A percentile compares a stretch with the other conserved stretches of the same genome.
phyloP scores from a whole-genome alignment of 2,797 vertebrate genomes.

The Sebastes oblongus region DNA sequence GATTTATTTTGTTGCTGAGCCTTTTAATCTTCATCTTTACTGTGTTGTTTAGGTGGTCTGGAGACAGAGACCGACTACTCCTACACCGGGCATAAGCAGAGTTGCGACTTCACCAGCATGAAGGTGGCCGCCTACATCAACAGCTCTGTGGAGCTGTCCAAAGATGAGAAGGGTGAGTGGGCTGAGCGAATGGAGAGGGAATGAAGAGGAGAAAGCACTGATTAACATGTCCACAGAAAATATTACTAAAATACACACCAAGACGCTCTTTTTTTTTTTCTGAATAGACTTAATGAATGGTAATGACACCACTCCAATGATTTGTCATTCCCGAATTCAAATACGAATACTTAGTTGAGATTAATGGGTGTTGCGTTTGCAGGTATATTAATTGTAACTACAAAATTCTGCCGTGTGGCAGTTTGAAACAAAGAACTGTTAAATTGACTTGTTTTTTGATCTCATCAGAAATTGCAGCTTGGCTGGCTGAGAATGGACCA shows the following conservation, averaged over 20 bases:
- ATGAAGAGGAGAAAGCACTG: background rate
- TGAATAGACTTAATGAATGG: background rate
- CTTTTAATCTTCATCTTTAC: background rate
- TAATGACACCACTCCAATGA: background rate
- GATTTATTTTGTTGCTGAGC: background rate
- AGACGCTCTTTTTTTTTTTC: background rate
- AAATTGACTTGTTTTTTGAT: background rate
- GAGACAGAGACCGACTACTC: slow-evolving; percentile 89
- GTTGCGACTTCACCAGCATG: slow-evolving; percentile 81
- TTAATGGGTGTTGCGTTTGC: background rate
- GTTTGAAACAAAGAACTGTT: background rate
- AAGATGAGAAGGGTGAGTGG: slow-evolving; percentile 85
- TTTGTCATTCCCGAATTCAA: background rate
- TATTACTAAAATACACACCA: background rate
- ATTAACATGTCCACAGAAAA: background rate
- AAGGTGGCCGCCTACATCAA: slow-evolving; percentile 92
- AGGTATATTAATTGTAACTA: background rate
- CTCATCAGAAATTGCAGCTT: slow-evolving; percentile 86
- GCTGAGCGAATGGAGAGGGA: background rate
- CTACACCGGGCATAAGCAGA: slow-evolving; percentile 85
- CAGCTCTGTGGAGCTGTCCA: slow-evolving; percentile 86
- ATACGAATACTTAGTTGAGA: background rate
- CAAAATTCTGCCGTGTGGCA: background rate
- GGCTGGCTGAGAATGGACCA: slow-evolving; percentile 90
- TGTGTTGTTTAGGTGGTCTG: slow-evolving; percentile 83